These are phyloP conservation scores for Drosophila takahashii DNA, from an alignment of 1,140 invertebrate species.

Conservation along the genomic window DNA sequence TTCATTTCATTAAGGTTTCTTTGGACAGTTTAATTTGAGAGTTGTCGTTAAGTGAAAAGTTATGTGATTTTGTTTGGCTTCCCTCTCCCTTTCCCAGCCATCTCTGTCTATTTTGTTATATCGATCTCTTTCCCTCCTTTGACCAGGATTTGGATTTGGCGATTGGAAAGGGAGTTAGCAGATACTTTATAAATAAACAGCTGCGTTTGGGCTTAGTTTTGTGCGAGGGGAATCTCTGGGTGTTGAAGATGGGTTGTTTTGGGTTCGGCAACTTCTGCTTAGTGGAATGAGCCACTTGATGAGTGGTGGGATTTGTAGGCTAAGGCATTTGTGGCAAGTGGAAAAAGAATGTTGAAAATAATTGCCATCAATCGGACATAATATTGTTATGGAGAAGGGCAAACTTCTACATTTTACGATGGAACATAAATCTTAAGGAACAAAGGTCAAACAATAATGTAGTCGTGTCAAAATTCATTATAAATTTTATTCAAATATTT, in stretches of 20 bases:
- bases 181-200: slow-evolving; percentile 50
- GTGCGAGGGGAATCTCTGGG: slow-evolving; percentile 13
- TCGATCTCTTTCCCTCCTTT: slow-evolving; percentile 13
- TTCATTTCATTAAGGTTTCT: slow-evolving; percentile 45
- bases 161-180: slow-evolving; percentile 33
- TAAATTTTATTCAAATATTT: no score
- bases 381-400: slow-evolving; percentile 13
- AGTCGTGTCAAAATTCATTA: no score
- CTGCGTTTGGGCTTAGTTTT: slow-evolving; percentile 21
- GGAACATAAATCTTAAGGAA: no score
- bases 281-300: slow-evolving; percentile 36
- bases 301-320: slow-evolving; percentile 32
- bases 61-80: slow-evolving; percentile 68
- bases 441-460: no score
- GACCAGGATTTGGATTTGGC: slow-evolving; percentile 11
- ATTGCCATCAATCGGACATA: slow-evolving; percentile 42
- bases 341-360: slow-evolving; percentile 33
- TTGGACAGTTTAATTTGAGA: slow-evolving; percentile 79
- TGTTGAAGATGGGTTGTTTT: slow-evolving; percentile 7
- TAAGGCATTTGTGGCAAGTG: slow-evolving; percentile 36
- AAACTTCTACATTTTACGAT: neutral
- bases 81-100: slow-evolving; percentile 12
- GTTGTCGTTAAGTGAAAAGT: slow-evolving; percentile 77
- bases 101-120: slow-evolving; percentile 1
- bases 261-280: slow-evolving; percentile 13